Evolutionary conservation across 2,113 vertebrate genomes (phyloP), one percentile per base, ranked within the genome.

Genomic region (Phrynocephalus versicolor): DNA sequence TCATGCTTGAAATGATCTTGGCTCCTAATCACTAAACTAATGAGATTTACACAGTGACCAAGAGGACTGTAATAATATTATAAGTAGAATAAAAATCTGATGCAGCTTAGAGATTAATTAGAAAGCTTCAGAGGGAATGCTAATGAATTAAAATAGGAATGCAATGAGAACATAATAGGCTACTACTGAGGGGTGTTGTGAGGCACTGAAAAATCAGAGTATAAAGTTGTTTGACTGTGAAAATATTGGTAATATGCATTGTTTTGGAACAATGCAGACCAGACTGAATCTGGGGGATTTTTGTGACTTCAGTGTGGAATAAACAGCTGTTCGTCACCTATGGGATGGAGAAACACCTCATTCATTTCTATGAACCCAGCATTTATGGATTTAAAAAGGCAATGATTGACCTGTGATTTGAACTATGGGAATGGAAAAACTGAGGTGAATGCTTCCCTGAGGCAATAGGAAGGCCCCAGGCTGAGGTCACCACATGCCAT

Each of bases 11-110:
- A 86, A 58, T 23, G 87, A 39, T 90, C 83, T 15, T 74, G 33
- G 79, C 88, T 72, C n/a, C 83, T 82, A 89, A 88, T 7, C 2
- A 77, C 15, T 90, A 35, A 77, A 39, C 1, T 8, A 79, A 91
- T 71, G 60, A 70, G 89, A 6, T 12, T 78, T 30, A 7, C 57
- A 41, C 37, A 51, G 30, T 74, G 65, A 51, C 33, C 41, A 80
- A 80, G 19, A 74, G 41, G n/a, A 57, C n/a, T 65, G 79, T 39
- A 80, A 74, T 79, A 79, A 74, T 73, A 87, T 35, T 71, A 74
- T 72, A 79, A 55, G 69, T n/a, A 55, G 35, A 65, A 71, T 65
- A n/a, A 85, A 62, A 83, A 73, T 69, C n/a, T 78, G 64, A 64
- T 45, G 33, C 62, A 14, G 12, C 19, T 30, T 81, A 33, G 35